Evolutionary conservation across 1,140 invertebrate genomes (phyloP), one percentile per base, ranked within the genome.

Genomic region (Dreissena polymorpha): DNA sequence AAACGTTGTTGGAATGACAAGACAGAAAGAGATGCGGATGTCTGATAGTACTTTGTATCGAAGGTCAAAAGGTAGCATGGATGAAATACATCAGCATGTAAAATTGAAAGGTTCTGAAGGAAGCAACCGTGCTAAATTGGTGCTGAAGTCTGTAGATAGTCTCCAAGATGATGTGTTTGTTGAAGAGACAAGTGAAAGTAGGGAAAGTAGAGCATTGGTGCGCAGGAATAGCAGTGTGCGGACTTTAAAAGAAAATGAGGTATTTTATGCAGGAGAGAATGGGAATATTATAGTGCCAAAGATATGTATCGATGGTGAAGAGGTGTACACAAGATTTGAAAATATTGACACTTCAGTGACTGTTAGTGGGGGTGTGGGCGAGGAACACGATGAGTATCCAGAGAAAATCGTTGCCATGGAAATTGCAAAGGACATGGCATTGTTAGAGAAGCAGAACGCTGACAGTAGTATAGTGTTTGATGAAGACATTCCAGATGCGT

Each of bases 401-500:
- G 71, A 82, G n/a, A 82, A 73, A 49, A 74, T 73, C 65, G 79
- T 82, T 73, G 79, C 71, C 39, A 73, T 82, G 25, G 70, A 82
- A 25, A 73, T 82, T 18, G 79, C 79, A 1, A 67, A 74, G 68
- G 70, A 74, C 51, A 82, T 82, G 79, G 79, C 71, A n/a, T 73
- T 23, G 55, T 23, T 71, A 7, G 78, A 82, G 10, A 8, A 49
- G n/a, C 25, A 49, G 70, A 72, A 72, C 16, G 25, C 16, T 13
- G 49, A 51, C 13, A 49, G 49, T 39, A 10, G 49, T 12, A 72
- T 23, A 72, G 25, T 7, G n/a, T 10, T 51, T 7, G 70, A 49
- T 8, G 29, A 68, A 68, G 16, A 27, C 25, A 68, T 25, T 68
- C 67, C 29, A 49, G 70, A 25, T 72, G 49, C 27, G 6, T n/a